These are phyloP conservation scores for Nebria brevicollis DNA, from an alignment of 2,888 invertebrate genomes.

Conservation along the genomic window DNA sequence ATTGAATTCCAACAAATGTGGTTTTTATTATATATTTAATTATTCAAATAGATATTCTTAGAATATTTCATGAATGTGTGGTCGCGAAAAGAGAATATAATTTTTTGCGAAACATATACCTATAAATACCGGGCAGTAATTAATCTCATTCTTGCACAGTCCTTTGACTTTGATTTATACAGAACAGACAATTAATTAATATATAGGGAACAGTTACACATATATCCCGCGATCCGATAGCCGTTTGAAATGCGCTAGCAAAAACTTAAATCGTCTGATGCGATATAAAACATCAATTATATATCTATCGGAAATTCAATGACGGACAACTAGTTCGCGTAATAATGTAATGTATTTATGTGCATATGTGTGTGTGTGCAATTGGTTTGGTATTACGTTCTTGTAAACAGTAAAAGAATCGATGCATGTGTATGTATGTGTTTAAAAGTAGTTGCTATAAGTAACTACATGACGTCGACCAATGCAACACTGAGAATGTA, in stretches of 20 bases:
- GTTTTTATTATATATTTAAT: neutral
- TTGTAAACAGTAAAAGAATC: neutral
- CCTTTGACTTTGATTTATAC: neutral
- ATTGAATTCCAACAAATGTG: neutral
- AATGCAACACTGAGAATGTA: neutral
- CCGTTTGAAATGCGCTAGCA: neutral
- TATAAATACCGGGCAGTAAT: neutral
- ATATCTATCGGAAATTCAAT: slow-evolving; percentile 1
- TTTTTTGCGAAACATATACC: neutral
- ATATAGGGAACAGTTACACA: slow-evolving; percentile 1
- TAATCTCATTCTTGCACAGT: neutral
- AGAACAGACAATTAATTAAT: slow-evolving; percentile 1
- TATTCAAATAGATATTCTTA: neutral
- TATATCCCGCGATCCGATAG: neutral
- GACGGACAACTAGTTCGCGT: neutral
- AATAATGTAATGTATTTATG: neutral
- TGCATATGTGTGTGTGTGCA: neutral
- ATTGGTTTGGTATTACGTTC: neutral
- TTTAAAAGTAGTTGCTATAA: slow-evolving; percentile 3
- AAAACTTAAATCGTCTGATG: neutral
- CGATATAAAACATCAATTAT: slow-evolving; percentile 1
- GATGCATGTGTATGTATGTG: neutral
- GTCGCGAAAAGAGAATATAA: neutral
- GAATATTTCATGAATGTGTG: neutral
- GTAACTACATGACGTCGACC: slow-evolving; percentile 19